Percentiles rank a stretch among this genome's conserved stretches.
phyloP scores from a whole-genome alignment of 2,888 invertebrate genomes.

The Drosophila ezoana region DNA sequence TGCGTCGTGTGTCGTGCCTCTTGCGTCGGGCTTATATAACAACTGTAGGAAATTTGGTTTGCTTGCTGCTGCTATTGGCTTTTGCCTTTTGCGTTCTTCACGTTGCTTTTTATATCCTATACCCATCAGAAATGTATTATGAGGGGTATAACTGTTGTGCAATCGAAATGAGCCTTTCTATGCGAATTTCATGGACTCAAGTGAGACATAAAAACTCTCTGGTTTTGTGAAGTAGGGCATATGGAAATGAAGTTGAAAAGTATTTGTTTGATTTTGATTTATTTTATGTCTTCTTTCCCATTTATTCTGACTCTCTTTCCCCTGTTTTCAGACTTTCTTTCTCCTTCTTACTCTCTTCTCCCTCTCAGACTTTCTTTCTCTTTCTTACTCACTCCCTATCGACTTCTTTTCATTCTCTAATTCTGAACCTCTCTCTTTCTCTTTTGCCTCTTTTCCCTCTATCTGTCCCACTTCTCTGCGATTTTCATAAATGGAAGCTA shows the following conservation, averaged over 20 bases:
- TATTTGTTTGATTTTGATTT: too few species aligned
- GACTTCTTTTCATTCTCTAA: not conserved
- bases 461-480: not conserved
- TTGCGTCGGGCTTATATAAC: conserved; percentile 39
- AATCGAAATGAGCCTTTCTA: not conserved
- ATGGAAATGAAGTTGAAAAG: too few species aligned
- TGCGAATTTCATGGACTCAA: not conserved
- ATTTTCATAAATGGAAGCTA: not conserved
- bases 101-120: conserved; percentile 7
- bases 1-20: not conserved
- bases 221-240: not conserved
- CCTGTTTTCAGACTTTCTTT: too few species aligned
- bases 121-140: not conserved
- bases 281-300: too few species aligned
- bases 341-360: too few species aligned
- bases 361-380: not conserved
- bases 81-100: conserved; percentile 12
- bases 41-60: conserved; percentile 45
- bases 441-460: not conserved
- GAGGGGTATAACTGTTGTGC: not conserved
- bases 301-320: too few species aligned
- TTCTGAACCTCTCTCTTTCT: too few species aligned
- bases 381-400: too few species aligned
- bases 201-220: not conserved
- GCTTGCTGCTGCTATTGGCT: conserved; percentile 12